Conservation (phyloP, 2,888 invertebrate species). For the Rhingia campestris region DNA sequence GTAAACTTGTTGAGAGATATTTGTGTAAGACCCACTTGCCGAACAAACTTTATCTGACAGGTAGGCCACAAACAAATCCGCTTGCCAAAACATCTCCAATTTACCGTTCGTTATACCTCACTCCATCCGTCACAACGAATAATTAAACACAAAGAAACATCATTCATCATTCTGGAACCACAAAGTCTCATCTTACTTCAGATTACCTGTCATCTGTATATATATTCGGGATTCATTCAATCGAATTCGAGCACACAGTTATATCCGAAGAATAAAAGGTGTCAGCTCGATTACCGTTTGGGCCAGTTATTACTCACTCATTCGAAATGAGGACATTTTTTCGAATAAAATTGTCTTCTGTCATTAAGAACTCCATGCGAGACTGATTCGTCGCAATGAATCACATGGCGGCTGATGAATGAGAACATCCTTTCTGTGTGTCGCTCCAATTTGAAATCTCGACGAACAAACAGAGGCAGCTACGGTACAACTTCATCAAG, state of each 20-base stretch:
- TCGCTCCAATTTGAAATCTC: conserved; percentile 46
- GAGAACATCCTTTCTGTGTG: conserved; percentile 62
- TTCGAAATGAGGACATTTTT: conserved; percentile 61
- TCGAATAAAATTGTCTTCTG: conserved; percentile 19
- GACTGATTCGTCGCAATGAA: conserved; percentile 33
- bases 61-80: conserved; percentile 55
- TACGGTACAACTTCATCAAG: conserved; percentile 60
- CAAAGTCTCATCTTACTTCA: conserved; percentile 42
- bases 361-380: conserved; percentile 42
- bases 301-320: conserved; percentile 44
- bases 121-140: conserved; percentile 57
- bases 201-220: conserved; percentile 50
- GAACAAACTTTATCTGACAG: conserved; percentile 39
- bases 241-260: conserved; percentile 22
- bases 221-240: conserved; percentile 25
- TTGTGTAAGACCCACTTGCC: conserved; percentile 33
- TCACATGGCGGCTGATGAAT: conserved; percentile 57
- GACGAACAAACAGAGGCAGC: conserved; percentile 35
- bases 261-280: conserved; percentile 48
- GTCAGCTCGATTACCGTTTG: conserved; percentile 65
- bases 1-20: conserved; percentile 10
- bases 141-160: conserved; percentile 45
- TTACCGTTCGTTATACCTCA: conserved; percentile 33
- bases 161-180: not conserved
- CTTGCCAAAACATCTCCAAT: conserved; percentile 19